Base-by-base conservation (phyloP, 64 coral and sea anemone species). In the Acropora yongei region DNA sequence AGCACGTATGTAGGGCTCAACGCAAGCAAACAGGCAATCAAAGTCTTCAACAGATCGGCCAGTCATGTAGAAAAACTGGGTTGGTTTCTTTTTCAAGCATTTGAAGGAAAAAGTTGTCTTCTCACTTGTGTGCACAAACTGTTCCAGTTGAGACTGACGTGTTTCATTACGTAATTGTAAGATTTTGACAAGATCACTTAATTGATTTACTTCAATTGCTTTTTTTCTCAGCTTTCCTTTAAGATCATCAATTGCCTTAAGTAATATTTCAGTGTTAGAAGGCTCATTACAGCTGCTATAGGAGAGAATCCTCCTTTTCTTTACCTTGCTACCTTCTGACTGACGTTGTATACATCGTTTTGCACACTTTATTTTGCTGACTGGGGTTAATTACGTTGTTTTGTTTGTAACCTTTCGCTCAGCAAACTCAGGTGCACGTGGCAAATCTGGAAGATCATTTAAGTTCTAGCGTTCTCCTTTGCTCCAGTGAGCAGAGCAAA, bases 31-130 rank as follows among this genome's bases (percentile, higher is more conserved):
- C 41, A 92, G 72, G 61, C 80, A 92, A 41, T 84, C 78, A 78
- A 84, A 92, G 46, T 86, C 92, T 87, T 81, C 86, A 94, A 80
- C 76, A 93, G 44, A 72, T 49, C 88, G 86, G 44, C 92, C 78
- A 83, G 78, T 89, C 86, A 93, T 88, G 71, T 88, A 93, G 55
- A 79, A 93, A 93, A 93, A 93, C 71, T 88, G 86, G 51, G 88
- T 88, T 18, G 86, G 57, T 83, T 93, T 93, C 58, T 88, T 93
- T 83, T 80, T 93, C 68, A 93, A 89, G 69, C 68, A 83, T 93
- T 93, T 88, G 71, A 83, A 83, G 40, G 92, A 93, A 89, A 93
- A 93, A 74, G 92, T 93, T 77, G 71, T 82, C 44, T 93, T 71
- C 72, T 93, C 86, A 88, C 68, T 83, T 78, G 17, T 77, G 63